These are phyloP conservation scores for Nothura maculosa DNA, from an alignment of 2,797 vertebrate genomes.

Conservation along the genomic window DNA sequence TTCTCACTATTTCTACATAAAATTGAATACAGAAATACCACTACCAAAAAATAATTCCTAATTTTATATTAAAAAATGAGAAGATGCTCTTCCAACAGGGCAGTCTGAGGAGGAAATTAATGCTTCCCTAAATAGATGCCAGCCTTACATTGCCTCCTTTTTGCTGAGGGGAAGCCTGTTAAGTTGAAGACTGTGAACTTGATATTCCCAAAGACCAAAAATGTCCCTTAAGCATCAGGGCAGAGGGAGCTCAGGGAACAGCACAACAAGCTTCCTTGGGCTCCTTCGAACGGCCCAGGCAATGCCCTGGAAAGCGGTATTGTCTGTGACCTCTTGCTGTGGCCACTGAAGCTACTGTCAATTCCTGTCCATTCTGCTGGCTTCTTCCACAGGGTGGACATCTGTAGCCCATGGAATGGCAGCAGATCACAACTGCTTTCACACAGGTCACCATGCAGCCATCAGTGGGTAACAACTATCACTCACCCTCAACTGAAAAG, in stretches of 20 bases:
- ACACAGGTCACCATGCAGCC: not conserved
- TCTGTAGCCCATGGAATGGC: slow-evolving; percentile 13
- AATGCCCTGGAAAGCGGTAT: not conserved
- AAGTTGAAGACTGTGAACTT: not conserved
- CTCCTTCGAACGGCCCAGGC: not conserved
- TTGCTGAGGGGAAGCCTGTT: not conserved
- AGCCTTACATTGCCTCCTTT: not conserved
- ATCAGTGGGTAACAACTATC: slow-evolving; percentile 19
- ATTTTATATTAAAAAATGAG: not conserved
- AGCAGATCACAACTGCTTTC: not conserved
- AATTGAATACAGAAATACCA: not conserved
- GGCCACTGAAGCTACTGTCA: slow-evolving; percentile 6
- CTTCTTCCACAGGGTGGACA: not conserved
- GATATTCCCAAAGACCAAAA: not conserved
- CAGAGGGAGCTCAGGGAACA: not conserved
- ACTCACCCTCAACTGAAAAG: slow-evolving; percentile 25
- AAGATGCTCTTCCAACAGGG: not conserved
- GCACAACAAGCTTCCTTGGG: not conserved
- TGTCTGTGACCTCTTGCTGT: slow-evolving; percentile 20
- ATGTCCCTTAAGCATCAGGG: not conserved
- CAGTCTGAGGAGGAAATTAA: not conserved
- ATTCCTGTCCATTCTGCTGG: slow-evolving; percentile 40
- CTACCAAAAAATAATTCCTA: not conserved
- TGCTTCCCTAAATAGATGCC: not conserved
- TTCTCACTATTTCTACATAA: not conserved